Evolutionary conservation across 2,113 vertebrate species (phyloP).

Genomic region (Ochotona curzoniae): DNA sequence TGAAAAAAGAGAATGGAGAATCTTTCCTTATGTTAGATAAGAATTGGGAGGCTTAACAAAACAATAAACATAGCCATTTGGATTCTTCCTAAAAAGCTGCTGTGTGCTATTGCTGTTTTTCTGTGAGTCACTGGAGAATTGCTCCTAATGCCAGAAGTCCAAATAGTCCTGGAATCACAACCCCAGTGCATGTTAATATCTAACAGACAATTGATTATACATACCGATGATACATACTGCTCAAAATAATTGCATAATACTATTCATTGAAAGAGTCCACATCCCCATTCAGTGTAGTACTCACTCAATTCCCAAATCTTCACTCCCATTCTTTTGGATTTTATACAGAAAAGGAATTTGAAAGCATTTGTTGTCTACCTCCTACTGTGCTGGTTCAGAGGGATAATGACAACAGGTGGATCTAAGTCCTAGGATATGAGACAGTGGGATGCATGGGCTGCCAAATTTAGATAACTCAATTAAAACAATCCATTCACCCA

Average conservation of each 20-base stretch:
- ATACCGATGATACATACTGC: neutral
- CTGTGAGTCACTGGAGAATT: slow-evolving; percentile 55
- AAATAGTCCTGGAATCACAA: slow-evolving; percentile 28
- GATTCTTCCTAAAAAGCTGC: slow-evolving; percentile 41
- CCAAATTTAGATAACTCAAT: slow-evolving; percentile 80
- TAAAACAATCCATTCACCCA: slow-evolving; percentile 57
- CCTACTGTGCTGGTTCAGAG: slow-evolving; percentile 53
- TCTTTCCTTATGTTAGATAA: slow-evolving; percentile 40
- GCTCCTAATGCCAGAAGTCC: neutral
- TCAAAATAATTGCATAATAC: slow-evolving; percentile 37
- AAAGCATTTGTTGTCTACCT: slow-evolving; percentile 78
- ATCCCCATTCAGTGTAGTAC: neutral
- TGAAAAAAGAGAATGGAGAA: slow-evolving; percentile 45
- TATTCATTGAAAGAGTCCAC: slow-evolving; percentile 32
- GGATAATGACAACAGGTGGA: slow-evolving; percentile 78
- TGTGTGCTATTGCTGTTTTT: slow-evolving; percentile 45
- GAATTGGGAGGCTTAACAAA: slow-evolving; percentile 57
- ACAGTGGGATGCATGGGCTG: slow-evolving; percentile 60
- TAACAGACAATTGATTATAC: neutral
- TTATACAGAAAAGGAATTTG: slow-evolving; percentile 77
- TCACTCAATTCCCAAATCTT: slow-evolving; percentile 66
- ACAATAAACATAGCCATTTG: slow-evolving; percentile 19
- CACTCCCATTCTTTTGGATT: slow-evolving; percentile 58
- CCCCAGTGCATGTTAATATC: neutral
- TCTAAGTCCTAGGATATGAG: slow-evolving; percentile 74